A percentile compares a stretch with the other conserved stretches of the same genome.
Conservation (phyloP, 2,888 invertebrate species). For the Oligia fasciuncula region DNA sequence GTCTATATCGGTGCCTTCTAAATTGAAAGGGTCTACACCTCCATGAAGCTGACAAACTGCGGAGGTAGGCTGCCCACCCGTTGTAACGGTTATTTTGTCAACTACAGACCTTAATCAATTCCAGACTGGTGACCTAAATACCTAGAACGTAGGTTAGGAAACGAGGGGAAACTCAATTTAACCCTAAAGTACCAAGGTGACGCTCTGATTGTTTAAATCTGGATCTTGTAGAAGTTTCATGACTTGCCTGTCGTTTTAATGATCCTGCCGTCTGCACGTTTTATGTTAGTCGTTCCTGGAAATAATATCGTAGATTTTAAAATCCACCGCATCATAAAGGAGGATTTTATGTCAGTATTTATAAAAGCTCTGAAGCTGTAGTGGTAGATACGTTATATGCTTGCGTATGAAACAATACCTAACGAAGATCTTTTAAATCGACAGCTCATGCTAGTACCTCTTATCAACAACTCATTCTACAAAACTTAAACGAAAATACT, state of each 20-base stretch:
- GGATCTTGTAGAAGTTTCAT: constrained; percentile 56
- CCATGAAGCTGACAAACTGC: constrained; percentile 42
- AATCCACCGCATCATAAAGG: constrained; percentile 34
- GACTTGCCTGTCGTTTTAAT: constrained; percentile 51
- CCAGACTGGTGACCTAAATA: constrained; percentile 52
- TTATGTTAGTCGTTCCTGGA: constrained; percentile 46
- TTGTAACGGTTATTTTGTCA: constrained; percentile 54
- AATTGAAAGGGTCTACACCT: constrained; percentile 43
- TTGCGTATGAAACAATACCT: not conserved
- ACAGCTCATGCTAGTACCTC: not conserved
- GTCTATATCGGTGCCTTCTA: constrained; percentile 21
- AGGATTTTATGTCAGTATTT: constrained; percentile 37
- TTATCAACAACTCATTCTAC: not conserved
- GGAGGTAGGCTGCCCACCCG: constrained; percentile 28
- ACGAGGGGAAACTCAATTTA: constrained; percentile 48
- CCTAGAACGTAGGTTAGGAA: constrained; percentile 21
- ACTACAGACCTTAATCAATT: constrained; percentile 64
- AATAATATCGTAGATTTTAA: constrained; percentile 45
- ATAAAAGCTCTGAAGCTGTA: constrained; percentile 12
- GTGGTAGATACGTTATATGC: not conserved
- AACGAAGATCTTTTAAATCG: not conserved
- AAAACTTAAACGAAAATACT: not conserved
- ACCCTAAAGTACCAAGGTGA: constrained; percentile 30
- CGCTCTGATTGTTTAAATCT: constrained; percentile 49
- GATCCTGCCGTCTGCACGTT: constrained; percentile 38